Evolutionary conservation across 2,797 vertebrate genomes (phyloP).

Genomic region (Sebastes nivosus): DNA sequence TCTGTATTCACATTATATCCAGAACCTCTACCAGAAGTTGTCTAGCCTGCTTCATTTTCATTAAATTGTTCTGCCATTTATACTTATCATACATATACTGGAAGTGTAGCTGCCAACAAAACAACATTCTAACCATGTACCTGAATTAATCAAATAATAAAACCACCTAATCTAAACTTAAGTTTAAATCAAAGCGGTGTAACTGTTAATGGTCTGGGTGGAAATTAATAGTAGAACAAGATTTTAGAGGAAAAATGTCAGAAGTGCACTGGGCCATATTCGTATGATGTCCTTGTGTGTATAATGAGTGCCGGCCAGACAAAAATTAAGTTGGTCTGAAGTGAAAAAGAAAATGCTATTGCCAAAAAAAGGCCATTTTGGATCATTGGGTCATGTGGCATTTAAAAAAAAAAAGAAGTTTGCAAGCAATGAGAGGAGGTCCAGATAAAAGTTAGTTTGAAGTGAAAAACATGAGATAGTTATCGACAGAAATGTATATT

Average conservation of each 20-base stretch:
- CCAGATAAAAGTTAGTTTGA: neutral
- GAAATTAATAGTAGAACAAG: neutral
- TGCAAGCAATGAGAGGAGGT: neutral
- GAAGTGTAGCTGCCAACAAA: neutral
- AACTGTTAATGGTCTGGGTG: neutral
- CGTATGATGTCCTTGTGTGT: neutral
- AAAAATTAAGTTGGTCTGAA: neutral
- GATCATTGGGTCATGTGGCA: neutral
- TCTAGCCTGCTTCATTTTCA: neutral
- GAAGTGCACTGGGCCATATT: neutral
- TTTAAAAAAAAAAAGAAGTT: neutral
- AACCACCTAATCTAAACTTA: neutral
- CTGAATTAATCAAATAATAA: neutral
- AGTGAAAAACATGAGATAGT: neutral
- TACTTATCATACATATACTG: neutral
- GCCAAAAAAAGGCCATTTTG: neutral
- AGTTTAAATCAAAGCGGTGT: neutral
- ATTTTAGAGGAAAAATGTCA: neutral
- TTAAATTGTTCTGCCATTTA: neutral
- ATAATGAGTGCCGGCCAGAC: neutral
- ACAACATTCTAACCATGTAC: neutral
- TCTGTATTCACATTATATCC: neutral
- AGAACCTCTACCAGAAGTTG: neutral
- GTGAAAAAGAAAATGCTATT: neutral
- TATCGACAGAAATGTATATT: neutral